Conservation (phyloP, 2,113 vertebrate genomes). For the Lethenteron reissneri region DNA sequence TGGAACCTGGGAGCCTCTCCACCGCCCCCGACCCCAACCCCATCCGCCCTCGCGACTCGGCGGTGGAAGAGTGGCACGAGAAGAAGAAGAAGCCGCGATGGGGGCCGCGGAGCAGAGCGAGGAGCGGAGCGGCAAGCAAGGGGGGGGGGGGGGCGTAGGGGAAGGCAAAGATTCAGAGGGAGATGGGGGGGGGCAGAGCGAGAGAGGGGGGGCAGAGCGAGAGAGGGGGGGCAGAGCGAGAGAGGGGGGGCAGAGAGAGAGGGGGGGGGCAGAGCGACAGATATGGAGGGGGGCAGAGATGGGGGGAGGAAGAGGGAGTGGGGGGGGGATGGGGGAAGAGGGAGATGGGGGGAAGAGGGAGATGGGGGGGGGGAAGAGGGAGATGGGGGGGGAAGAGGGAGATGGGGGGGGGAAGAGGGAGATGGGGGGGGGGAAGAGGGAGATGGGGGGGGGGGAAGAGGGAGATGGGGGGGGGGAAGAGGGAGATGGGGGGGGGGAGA, state of each 20-base stretch:
- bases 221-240: neutral
- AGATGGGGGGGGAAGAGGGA: neutral
- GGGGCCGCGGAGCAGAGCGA: too few species aligned
- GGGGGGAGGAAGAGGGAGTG: neutral
- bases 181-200: too few species aligned
- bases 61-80: too few species aligned
- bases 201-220: neutral
- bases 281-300: neutral
- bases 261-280: neutral
- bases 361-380: neutral
- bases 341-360: slow-evolving; percentile 7
- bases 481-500: neutral
- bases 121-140: too few species aligned
- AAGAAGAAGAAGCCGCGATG: too few species aligned
- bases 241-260: neutral
- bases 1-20: too few species aligned
- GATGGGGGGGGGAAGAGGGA: neutral
- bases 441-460: neutral
- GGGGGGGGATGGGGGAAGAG: neutral
- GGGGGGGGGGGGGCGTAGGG: slow-evolving; percentile 71
- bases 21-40: too few species aligned
- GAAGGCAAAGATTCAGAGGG: slow-evolving; percentile 17
- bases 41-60: too few species aligned
- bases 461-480: neutral
- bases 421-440: neutral